Conservation (phyloP, 2,888 invertebrate genomes). For the Diogma glabrata region DNA sequence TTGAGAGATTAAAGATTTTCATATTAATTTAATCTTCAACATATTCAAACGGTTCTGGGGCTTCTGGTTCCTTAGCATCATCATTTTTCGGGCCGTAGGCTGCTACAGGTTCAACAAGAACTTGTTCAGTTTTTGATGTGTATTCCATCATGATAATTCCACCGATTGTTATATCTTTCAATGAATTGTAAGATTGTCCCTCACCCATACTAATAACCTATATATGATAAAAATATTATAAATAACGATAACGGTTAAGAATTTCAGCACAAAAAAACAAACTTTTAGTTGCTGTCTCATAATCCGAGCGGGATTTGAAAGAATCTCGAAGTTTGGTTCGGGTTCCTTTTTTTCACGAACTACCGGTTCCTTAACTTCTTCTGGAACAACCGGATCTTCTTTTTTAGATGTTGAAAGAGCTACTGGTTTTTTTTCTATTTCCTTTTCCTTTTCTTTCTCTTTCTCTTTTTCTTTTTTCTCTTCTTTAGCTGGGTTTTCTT, state of each 20-base stretch:
- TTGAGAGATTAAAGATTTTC: too few relatives aligned
- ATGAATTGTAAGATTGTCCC: constrained; percentile 64
- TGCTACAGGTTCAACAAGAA: constrained; percentile 84
- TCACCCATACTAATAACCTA: constrained; percentile 62
- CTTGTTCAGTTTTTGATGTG: constrained; percentile 63
- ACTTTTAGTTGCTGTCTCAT: constrained; percentile 83
- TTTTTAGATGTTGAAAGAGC: constrained; percentile 19
- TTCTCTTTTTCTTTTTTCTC: constrained; percentile 31
- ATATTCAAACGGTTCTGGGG: constrained; percentile 96
- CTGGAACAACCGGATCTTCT: not conserved
- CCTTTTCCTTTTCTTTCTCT: constrained; percentile 32
- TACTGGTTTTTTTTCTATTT: constrained; percentile 39
- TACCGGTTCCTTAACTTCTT: constrained; percentile 23
- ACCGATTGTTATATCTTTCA: constrained; percentile 89
- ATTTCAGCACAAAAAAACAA: too few relatives aligned
- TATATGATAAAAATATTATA: too few relatives aligned
- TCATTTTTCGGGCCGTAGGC: constrained; percentile 84
- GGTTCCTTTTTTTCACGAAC: constrained; percentile 59
- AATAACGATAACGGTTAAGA: too few relatives aligned
- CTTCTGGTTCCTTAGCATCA: constrained; percentile 93
- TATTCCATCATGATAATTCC: constrained; percentile 94
- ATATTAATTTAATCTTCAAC: constrained; percentile 66
- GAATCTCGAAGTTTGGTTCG: constrained; percentile 82
- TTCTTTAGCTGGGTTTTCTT: constrained; percentile 30
- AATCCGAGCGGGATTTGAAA: constrained; percentile 89